phyloP scores from a whole-genome alignment of 2,888 invertebrate species.

The Silvanus unidentatus region DNA sequence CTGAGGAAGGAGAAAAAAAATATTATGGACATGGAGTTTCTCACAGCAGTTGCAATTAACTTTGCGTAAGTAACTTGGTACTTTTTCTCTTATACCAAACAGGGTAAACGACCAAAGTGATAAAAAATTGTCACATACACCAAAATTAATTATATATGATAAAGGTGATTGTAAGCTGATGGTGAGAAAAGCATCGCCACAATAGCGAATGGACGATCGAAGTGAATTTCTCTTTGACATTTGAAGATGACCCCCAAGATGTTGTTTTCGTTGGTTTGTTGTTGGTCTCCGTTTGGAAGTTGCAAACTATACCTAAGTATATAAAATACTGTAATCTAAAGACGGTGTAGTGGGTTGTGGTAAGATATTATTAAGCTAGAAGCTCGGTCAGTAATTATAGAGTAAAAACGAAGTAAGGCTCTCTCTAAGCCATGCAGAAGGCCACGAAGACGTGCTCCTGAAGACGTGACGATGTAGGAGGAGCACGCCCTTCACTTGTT shows the following conservation, averaged over 20 bases:
- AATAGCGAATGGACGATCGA: too few species aligned
- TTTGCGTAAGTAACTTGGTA: too few species aligned
- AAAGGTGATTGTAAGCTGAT: too few species aligned
- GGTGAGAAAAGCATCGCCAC: too few species aligned
- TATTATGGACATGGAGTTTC: too few species aligned
- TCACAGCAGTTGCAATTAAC: too few species aligned
- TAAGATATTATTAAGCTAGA: conserved; percentile 37
- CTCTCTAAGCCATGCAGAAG: conserved; percentile 26
- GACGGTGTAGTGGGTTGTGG: background rate
- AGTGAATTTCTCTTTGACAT: too few species aligned
- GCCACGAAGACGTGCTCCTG: conserved; percentile 40
- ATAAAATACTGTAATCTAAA: conserved; percentile 19
- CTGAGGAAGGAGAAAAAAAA: too few species aligned
- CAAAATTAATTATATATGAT: too few species aligned
- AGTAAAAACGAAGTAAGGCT: conserved; percentile 21
- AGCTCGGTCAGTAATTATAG: conserved; percentile 40
- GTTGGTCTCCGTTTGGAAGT: conserved; percentile 15
- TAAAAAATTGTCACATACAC: too few species aligned
- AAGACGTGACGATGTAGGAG: conserved; percentile 39
- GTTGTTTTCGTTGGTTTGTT: background rate
- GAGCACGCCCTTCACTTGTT: conserved; percentile 23
- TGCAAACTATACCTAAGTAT: conserved; percentile 22
- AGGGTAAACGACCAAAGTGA: too few species aligned
- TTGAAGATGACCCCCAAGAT: conserved; percentile 13
- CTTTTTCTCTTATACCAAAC: too few species aligned